Base-by-base conservation (phyloP, 2,113 vertebrate species). In the Tenrec ecaudatus region DNA sequence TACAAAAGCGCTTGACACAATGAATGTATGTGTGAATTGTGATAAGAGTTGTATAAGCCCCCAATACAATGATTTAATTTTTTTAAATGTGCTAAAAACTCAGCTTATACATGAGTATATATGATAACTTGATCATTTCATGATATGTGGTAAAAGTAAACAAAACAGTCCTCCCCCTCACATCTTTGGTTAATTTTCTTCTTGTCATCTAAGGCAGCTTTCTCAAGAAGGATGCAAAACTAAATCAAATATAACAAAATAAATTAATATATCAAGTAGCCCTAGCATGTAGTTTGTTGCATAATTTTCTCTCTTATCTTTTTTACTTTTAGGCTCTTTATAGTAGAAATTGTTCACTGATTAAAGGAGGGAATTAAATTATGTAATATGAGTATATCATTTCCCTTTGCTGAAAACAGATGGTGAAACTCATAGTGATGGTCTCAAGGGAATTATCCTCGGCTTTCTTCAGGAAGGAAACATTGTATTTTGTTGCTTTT, bases 181-280 rank as follows among this genome's bases (percentile, higher is more conserved):
- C 60, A 5, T 33, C 47, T 53, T 53, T 60, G 8, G 22, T 64
- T 20, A 3, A 33, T 86, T 83, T 93, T 80, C 77, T 89, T 93
- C 75, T 69, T 83, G 47, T 27, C 79, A 40, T 38, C 15, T 31
- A 58, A 71, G 20, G 33, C 2, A 64, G 20, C 9, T 47, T 94
- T 76, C 58, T 95, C 47, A 33, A 62, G 78, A 83, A 78, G 57
- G 25, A 82, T 83, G 77, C 22, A 53, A 89, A 86, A 69, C 12
- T 82, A 60, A 73, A 53, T 71, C 57, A 90, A 85, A 85, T 25
- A 66, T 53, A 79, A 31, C 29, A 58, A 82, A 90, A 78, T 3
- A 29, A n/a, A 58, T 64, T 9, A 66, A n/a, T 58, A 47, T 73
- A 57, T 89, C 38, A 75, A 85, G 33, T 58, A 87, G 80, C 80